Percentiles rank a stretch among this genome's conserved stretches.
These are phyloP conservation scores for Lucilia sericata DNA, from an alignment of 1,140 invertebrate genomes.

Conservation along the genomic window DNA sequence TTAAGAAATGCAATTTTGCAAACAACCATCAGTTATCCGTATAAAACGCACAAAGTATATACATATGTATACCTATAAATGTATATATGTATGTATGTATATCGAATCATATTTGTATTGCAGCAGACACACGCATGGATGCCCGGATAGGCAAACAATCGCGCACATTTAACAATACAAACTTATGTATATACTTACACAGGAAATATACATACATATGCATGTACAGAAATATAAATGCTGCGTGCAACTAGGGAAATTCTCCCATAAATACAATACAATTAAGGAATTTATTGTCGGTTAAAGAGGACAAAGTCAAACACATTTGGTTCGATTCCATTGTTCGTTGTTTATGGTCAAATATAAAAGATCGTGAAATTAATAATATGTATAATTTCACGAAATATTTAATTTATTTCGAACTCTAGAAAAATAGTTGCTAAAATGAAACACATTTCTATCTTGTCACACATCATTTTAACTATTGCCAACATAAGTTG, in stretches of 20 bases:
- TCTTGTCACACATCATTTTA: no score
- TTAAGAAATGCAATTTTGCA: neutral
- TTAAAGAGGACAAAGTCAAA: neutral
- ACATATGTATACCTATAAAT: no score
- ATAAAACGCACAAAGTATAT: neutral
- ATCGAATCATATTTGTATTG: neutral
- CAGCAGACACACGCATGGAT: neutral
- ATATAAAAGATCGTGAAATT: no score
- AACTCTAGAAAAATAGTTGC: no score
- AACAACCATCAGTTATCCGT: neutral
- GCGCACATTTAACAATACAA: neutral
- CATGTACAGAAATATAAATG: neutral
- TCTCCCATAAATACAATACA: constrained; percentile 10
- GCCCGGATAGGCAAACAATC: neutral
- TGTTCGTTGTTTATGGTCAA: no score
- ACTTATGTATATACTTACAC: neutral
- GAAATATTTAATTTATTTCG: no score
- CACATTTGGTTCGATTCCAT: no score
- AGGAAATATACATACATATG: no score
- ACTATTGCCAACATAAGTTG: no score
- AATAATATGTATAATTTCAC: no score
- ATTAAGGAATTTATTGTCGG: neutral
- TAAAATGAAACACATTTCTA: no score
- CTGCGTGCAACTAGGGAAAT: neutral
- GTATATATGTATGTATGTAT: no score